Base-by-base conservation (phyloP, 2,113 vertebrate species). In the Sebastes fasciatus region DNA sequence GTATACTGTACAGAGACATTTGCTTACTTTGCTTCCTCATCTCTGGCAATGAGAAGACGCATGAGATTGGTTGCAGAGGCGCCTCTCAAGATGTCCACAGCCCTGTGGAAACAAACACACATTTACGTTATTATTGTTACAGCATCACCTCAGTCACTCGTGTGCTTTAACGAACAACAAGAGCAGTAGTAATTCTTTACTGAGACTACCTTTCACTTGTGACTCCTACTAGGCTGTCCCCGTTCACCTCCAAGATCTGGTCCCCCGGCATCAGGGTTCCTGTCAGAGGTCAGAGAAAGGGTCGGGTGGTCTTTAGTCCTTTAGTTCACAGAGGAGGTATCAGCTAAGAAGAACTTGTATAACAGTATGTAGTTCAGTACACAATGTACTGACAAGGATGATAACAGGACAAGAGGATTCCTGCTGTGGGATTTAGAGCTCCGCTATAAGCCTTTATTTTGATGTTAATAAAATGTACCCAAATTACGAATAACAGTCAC, bases 221-320 rank as follows among this genome's bases (percentile, higher is more conserved):
- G 49, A 97, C 96, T 67, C 97, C 96, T 45, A 96, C 93, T 57
- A 98, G 83, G 84, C 95, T 96, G 54, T 97, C 97, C 42, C 97
- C 97, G 0, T 98, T 98, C 78, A 98, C 97, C 86, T 98, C 97
- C 90, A 98, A 86, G 89, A 98, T 98, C 93, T 98, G 97, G 92
- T 98, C 97, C 68, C 97, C 97, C 58, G 97, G 94, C 88, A 97
- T 91, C 62, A 98, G 94, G 82, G 96, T 96, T 23, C 97, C 97
- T 98, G 80, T 54, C 23, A 83, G 42, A 42, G n/a, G 57, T 52
- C 17, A 84, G 51, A 80, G 26, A 62, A 17, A 82, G 2, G 9
- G 14, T 77, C 69, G 84, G 9, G 10, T 42, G 0, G 13, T 23
- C 46, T 49, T 62, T 5, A 66, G 43, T 21, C 17, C 4, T 64